These are phyloP conservation scores for Gallinago stenura DNA, from an alignment of 2,797 vertebrate genomes.

Conservation along the genomic window DNA sequence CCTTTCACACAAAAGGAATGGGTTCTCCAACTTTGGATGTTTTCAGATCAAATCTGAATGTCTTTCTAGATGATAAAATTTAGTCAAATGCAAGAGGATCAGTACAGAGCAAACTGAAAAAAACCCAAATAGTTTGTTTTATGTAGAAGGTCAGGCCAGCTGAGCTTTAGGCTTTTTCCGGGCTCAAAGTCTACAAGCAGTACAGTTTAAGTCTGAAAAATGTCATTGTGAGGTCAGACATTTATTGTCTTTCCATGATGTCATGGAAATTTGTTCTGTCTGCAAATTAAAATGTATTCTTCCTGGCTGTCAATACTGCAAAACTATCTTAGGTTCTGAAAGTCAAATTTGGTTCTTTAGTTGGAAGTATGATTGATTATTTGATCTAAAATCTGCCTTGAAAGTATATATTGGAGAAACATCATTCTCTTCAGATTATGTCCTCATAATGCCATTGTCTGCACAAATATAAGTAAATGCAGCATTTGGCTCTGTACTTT, in stretches of 20 bases:
- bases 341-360: conserved; percentile 50
- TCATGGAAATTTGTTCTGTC: conserved; percentile 66
- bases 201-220: conserved; percentile 55
- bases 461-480: conserved; percentile 61
- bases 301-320: conserved; percentile 66
- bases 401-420: conserved; percentile 49
- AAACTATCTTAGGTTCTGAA: conserved; percentile 48
- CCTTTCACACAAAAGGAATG: not conserved
- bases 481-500: conserved; percentile 53
- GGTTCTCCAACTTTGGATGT: not conserved
- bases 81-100: not conserved
- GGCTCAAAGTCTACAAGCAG: conserved; percentile 35
- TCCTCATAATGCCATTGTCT: conserved; percentile 56
- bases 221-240: conserved; percentile 63
- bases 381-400: conserved; percentile 42
- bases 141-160: conserved; percentile 40
- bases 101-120: not conserved
- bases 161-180: conserved; percentile 33
- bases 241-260: conserved; percentile 66
- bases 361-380: conserved; percentile 46
- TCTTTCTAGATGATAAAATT: not conserved
- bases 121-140: not conserved
- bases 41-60: conserved; percentile 2
- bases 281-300: conserved; percentile 65
- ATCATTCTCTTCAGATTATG: conserved; percentile 55